Base-by-base conservation (phyloP, 37 sponge, comb jelly and placozoan species). In the Halichondria panicea region DNA sequence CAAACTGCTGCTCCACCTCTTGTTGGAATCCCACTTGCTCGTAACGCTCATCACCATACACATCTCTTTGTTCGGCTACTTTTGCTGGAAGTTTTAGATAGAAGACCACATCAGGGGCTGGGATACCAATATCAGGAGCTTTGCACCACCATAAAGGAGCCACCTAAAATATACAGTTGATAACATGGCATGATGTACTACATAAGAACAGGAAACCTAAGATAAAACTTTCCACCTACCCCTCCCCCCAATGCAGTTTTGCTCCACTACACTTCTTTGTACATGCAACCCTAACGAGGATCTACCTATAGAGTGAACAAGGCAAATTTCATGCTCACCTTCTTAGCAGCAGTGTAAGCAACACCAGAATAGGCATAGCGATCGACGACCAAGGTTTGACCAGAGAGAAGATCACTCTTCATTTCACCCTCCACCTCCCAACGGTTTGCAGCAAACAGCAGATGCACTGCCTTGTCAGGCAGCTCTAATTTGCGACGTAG, bases 321-420 rank as follows among this genome's bases (percentile, higher is more conserved):
- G 7, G 40, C n/a, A n/a, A n/a, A 58, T 24, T 21, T 44, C 13
- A 5, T 34, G 27, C 42, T 46, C 6, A 92, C 96, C 72, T 71
- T 42, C 62, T 95, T 95, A 15, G 93, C 92, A 52, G 93, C 89
- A 63, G 96, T 95, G 81, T 84, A 95, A 27, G 96, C 96, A 5
- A 92, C 93, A 30, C 96, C 96, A 52, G 96, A 95, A 63, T 50
- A 95, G 35, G 96, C 93, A 74, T 95, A 95, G 19, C 96, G 63
- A 60, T 95, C 96, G n/a, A 95, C 87, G n/a, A 95, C 70, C 13
- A 92, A 90, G 3, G 96, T 76, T 9, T 80, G 81, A 0, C 96
- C 96, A 12, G 66, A 39, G 18, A 28, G 22, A 28, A 95, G 65
- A 2, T 58, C 36, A 41, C 50, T n/a, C 30, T 53, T 76, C 81